Evolutionary conservation across 2,113 vertebrate species (phyloP).

Genomic region (Heptranchias perlo): DNA sequence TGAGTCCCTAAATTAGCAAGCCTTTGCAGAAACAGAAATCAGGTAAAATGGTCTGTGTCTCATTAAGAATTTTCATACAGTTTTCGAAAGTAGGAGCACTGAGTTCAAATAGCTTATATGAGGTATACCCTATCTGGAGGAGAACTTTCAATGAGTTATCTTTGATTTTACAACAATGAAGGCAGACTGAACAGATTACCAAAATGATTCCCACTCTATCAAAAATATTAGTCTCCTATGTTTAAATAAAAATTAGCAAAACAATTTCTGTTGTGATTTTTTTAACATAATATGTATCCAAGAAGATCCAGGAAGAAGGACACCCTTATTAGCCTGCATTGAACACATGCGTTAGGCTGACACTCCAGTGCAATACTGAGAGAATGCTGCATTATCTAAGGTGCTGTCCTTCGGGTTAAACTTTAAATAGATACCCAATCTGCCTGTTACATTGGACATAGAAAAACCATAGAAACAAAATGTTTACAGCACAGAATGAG

Average conservation of each 20-base stretch:
- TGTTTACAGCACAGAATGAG: neutral
- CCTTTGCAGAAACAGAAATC: neutral
- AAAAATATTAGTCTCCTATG: neutral
- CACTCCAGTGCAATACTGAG: neutral
- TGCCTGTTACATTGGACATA: neutral
- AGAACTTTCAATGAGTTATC: neutral
- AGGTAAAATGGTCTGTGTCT: neutral
- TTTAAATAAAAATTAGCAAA: slow-evolving; percentile 5
- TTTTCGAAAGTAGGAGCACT: neutral
- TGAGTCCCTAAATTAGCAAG: neutral
- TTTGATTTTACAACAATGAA: neutral
- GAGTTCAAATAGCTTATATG: neutral
- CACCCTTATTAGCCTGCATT: neutral
- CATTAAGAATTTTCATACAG: neutral
- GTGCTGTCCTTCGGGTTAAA: neutral
- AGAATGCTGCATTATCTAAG: neutral
- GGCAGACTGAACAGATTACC: neutral
- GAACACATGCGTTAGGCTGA: neutral
- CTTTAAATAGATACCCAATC: neutral
- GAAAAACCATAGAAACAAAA: neutral
- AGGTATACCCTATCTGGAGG: neutral
- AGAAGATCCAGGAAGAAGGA: neutral
- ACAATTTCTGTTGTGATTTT: neutral
- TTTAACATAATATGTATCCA: neutral
- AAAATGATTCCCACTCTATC: neutral